Evolutionary conservation across 2,797 vertebrate species (phyloP), one percentile per base, ranked within the genome.

Genomic region (Discoglossus pictus): DNA sequence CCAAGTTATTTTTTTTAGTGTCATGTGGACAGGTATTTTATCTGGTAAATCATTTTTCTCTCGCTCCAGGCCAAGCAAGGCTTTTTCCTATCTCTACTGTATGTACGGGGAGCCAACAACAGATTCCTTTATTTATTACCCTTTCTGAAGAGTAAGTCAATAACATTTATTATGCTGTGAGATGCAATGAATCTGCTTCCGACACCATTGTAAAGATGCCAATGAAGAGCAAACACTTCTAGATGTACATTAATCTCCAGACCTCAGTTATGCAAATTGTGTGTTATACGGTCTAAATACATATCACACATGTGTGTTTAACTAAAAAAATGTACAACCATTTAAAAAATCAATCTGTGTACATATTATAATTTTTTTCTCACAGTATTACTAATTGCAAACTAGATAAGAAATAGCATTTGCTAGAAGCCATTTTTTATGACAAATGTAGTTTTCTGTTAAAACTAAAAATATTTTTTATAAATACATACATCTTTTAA

Each of bases 151-250:
- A 52, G 46, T 68, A 60, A 68, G 65, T 68, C 65, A 52, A 68
- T 68, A 68, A 68, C 55, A 56, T 68, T 68, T 68, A 60, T 68
- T 68, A 68, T 68, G 55, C 44, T 51, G 17, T 55, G 15, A 46
- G 35, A 60, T 16, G 65, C 65, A 35, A 60, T 68, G 46, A 68
- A 68, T 68, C 46, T 52, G 65, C 38, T 51, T 59, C 36, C 46
- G 65, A 60, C 54, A 43, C 24, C 1, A 47, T 55, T 35, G 46
- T 68, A 52, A 68, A 50, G 58, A 52, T 35, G 55, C 46, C 42
- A 51, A 43, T 43, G 54, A 67, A 67, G 65, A 51, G 55, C 46
- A 50, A 46, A 23, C 25, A 44, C 64, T 50, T 50, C 4, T 21
- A 16, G 53, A 40, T 21, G 43, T 21, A 16, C 46, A 68, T 68